Evolutionary conservation across 1,140 invertebrate species (phyloP), one percentile per base, ranked within the genome.

Genomic region (Nasonia vitripennis): DNA sequence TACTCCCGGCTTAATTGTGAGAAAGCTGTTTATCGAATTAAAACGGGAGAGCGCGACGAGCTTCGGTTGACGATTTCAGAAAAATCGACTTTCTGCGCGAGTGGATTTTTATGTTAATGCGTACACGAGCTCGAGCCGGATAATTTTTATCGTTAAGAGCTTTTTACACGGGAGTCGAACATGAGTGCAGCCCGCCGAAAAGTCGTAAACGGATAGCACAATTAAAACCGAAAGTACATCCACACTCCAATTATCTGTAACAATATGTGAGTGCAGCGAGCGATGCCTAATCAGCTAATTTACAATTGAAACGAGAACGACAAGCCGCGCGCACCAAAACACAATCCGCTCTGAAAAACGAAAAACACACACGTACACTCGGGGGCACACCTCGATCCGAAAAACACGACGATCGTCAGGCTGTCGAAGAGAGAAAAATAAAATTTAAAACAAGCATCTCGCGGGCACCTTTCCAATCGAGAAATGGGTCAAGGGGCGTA

Each of bases 401-500:
- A 37, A 31, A 73, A 73, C 27, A 73, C 27, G 31, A 37, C 2
- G 70, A 9, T 7, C 17, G 20, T 62, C 20, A 62, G 55, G 27
- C 68, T 27, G n/a, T 11, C 0, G 37, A 2, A 0, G 7, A 31
- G 37, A 45, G 23, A 23, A 3, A 41, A 12, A 45, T 10, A 10
- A 34, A 62, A n/a, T n/a, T 55, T 10, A 55, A 20, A 17, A 62
- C 37, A 41, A 71, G 68, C 68, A 9, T 14, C 5, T 45, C 41
- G 74, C n/a, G 11, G 1, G 27, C 14, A 31, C 20, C 23, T 62
- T 82, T 74, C 23, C 45, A 82, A 74, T 82, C 68, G 68, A 12
- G 37, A 83, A 83, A 67, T 83, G 73, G 81, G 77, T 85, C 77
- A 79, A 80, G 37, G 41, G 77, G 68, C 77, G 31, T 48, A 11